Percentiles rank a stretch among this genome's conserved stretches.
Conservation (phyloP, 1,140 invertebrate species). For the Muscidifurax raptorellus region DNA sequence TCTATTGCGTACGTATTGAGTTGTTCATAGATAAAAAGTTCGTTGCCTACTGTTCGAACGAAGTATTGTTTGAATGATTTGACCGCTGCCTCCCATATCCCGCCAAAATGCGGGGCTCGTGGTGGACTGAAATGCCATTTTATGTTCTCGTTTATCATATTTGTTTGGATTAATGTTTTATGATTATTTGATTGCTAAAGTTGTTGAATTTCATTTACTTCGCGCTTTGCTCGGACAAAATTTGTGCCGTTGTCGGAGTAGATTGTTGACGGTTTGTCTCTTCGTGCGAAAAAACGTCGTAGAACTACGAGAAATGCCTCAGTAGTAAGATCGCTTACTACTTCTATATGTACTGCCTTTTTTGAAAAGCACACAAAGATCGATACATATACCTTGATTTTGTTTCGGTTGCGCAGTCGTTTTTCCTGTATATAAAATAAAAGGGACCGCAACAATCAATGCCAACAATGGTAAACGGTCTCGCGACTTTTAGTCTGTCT, state of each 20-base stretch:
- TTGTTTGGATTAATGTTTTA: neutral
- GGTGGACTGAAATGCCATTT: constrained; percentile 37
- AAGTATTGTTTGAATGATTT: constrained; percentile 34
- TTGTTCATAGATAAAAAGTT: constrained; percentile 20
- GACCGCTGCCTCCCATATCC: constrained; percentile 34
- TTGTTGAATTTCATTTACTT: neutral
- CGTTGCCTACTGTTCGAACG: neutral
- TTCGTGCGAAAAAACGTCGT: neutral
- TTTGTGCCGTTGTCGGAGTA: constrained; percentile 11
- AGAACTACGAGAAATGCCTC: constrained; percentile 3
- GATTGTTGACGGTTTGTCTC: neutral
- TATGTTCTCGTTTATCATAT: neutral
- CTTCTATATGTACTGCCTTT: constrained; percentile 29
- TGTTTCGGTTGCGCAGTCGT: neutral
- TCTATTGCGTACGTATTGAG: too few relatives aligned
- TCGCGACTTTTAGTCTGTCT: constrained; percentile 6
- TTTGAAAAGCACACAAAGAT: constrained; percentile 24
- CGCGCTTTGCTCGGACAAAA: neutral
- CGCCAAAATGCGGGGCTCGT: constrained; percentile 36
- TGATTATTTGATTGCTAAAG: neutral
- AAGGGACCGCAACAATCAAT: constrained; percentile 41
- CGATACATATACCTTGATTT: constrained; percentile 38
- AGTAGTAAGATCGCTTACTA: constrained; percentile 47
- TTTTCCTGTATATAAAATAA: constrained; percentile 39
- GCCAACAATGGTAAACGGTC: constrained; percentile 11